Evolutionary conservation across 2,797 vertebrate genomes (phyloP).

Genomic region (Melanitta fusca): DNA sequence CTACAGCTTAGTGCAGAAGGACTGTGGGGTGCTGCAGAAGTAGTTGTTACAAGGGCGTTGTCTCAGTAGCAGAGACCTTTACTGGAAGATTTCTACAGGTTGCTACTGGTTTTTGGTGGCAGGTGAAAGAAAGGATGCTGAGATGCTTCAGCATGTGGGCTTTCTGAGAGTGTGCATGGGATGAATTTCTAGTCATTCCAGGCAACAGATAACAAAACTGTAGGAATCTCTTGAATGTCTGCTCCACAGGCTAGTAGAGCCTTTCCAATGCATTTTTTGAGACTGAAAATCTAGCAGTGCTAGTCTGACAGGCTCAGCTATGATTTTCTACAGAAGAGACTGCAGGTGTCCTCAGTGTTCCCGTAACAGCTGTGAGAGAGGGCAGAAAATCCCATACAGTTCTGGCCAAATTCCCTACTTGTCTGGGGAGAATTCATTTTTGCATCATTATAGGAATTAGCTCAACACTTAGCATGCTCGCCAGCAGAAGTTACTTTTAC

Average conservation of each 20-base stretch:
- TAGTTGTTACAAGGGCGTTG: neutral
- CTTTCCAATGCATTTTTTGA: neutral
- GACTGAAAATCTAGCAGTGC: neutral
- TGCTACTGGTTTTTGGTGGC: neutral
- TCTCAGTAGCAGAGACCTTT: neutral
- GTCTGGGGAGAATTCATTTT: neutral
- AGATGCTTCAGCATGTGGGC: accelerated
- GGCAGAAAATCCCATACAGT: neutral
- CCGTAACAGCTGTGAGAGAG: neutral
- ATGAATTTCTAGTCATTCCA: neutral
- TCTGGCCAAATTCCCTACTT: neutral
- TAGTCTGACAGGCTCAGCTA: neutral
- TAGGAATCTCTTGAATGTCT: neutral
- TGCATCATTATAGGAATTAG: neutral
- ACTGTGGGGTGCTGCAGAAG: neutral
- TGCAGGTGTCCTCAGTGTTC: neutral
- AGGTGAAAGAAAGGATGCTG: neutral
- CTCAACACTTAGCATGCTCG: neutral
- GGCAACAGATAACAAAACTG: neutral
- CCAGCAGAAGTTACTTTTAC: neutral
- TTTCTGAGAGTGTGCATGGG: neutral
- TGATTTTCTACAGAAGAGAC: neutral
- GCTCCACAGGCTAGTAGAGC: neutral
- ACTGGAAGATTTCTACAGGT: neutral
- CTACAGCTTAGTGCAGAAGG: neutral